Evolutionary conservation across 1,140 invertebrate species (phyloP), one percentile per base, ranked within the genome.

Genomic region (Pseudomyrmex dendroicus): DNA sequence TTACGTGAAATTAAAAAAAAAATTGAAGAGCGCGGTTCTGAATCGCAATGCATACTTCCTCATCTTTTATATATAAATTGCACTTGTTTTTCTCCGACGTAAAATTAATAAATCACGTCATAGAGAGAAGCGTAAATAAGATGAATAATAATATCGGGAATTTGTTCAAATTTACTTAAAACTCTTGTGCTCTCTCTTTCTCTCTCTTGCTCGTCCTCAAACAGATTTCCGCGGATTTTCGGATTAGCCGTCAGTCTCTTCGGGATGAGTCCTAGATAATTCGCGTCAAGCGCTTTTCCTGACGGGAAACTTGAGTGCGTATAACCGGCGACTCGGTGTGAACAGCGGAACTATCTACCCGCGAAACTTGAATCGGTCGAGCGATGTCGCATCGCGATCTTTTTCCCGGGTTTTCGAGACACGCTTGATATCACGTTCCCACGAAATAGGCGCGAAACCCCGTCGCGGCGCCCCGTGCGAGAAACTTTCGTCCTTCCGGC

Each of bases 401-500:
- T 35, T 35, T 35, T 7, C 4, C 35, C 35, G 35, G 5, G 35
- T 35, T 35, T 35, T 35, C 35, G 35, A 35, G 35, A 35, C 35
- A 35, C 54, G 50, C 12, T 59, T 56, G 25, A 72, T 80, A 72
- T 67, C 76, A 64, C 17, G 68, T 66, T 35, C 5, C 35, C 50
- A 73, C 46, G 20, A 56, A 78, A 84, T 78, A 86, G 86, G 57
- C 70, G 52, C 9, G 48, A 54, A 68, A 7, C 20, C 20, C 44
- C 57, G 5, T 52, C 22, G 10, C 12, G 35, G 61, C 64, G 48
- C 25, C 61, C 0, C 77, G 62, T 54, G 62, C 76, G 70, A 44
- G 77, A 84, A 82, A 87, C 85, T 89, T 86, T 72, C 54, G 13
- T 54, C 20, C 61, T 89, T 89, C 86, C 88, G 83, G 72, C 4